Percentiles rank a stretch among this genome's conserved stretches.
Conservation (phyloP, 2,797 vertebrate species). For the Sebastes diploproa region DNA sequence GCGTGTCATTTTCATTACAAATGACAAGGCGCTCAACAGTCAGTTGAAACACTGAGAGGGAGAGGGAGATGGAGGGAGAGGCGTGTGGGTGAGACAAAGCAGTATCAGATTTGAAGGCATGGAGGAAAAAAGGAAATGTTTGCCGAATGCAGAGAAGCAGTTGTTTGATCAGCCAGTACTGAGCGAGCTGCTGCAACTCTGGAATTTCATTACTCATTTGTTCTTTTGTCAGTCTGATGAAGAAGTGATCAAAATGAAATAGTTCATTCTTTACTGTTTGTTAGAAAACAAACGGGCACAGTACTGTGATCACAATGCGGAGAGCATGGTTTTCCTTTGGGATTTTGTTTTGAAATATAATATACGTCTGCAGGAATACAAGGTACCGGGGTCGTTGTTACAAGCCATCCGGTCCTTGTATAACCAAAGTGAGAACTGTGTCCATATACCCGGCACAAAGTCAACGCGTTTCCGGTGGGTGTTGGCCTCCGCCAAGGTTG, state of each 20-base stretch:
- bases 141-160: constrained; percentile 37
- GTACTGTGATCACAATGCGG: background rate
- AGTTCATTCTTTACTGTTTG: background rate
- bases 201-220: constrained; percentile 30
- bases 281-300: background rate
- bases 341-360: background rate
- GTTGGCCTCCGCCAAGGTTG: too few species aligned
- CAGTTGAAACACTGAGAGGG: constrained; percentile 28
- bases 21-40: constrained; percentile 58
- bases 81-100: constrained; percentile 33
- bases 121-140: constrained; percentile 24
- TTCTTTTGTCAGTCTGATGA: constrained; percentile 34
- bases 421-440: too few species aligned
- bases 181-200: constrained; percentile 16
- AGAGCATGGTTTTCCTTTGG: background rate
- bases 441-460: too few species aligned
- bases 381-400: too few species aligned
- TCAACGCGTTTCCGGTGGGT: too few species aligned
- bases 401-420: too few species aligned
- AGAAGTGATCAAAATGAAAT: constrained; percentile 23
- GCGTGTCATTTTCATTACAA: constrained; percentile 67
- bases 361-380: background rate
- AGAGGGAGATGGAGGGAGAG: constrained; percentile 10
- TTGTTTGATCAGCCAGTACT: constrained; percentile 41
- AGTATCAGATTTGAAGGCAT: constrained; percentile 34